Evolutionary conservation across 2,113 vertebrate species (phyloP).

Genomic region (Sapajus apella): DNA sequence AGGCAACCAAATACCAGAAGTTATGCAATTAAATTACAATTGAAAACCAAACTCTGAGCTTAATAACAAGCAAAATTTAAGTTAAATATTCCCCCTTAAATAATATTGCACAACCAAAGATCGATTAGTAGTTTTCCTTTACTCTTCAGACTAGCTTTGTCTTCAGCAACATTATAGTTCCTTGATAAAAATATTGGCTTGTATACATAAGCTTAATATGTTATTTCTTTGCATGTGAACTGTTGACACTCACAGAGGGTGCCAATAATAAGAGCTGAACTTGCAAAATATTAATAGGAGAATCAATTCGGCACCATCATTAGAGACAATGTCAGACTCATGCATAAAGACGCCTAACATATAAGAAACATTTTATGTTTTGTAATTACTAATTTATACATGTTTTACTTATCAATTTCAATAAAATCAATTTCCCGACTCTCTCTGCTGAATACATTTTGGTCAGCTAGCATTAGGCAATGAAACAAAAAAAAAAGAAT

Average conservation of each 20-base stretch:
- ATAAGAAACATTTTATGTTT: constrained; percentile 35
- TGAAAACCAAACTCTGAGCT: not conserved
- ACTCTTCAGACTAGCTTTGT: not conserved
- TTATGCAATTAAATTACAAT: not conserved
- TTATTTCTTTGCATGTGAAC: constrained; percentile 1
- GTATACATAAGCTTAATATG: not conserved
- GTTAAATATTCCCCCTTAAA: not conserved
- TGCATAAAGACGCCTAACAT: constrained; percentile 17
- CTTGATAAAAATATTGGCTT: not conserved
- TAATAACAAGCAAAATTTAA: constrained; percentile 34
- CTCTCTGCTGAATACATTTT: constrained; percentile 47
- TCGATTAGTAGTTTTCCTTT: not conserved
- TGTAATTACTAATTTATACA: constrained; percentile 11
- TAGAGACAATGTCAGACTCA: not conserved
- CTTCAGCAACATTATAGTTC: not conserved
- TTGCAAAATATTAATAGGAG: constrained; percentile 34
- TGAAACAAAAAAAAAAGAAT: constrained; percentile 3
- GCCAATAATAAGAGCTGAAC: constrained; percentile 31
- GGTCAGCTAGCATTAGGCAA: not conserved
- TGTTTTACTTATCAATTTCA: constrained; percentile 45
- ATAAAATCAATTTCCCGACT: not conserved
- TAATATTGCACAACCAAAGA: constrained; percentile 7
- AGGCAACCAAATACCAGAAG: not conserved
- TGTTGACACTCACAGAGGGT: not conserved
- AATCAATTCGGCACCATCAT: constrained; percentile 21